Conservation (phyloP, 2,888 invertebrate species). For the Psylliodes chrysocephalus region DNA sequence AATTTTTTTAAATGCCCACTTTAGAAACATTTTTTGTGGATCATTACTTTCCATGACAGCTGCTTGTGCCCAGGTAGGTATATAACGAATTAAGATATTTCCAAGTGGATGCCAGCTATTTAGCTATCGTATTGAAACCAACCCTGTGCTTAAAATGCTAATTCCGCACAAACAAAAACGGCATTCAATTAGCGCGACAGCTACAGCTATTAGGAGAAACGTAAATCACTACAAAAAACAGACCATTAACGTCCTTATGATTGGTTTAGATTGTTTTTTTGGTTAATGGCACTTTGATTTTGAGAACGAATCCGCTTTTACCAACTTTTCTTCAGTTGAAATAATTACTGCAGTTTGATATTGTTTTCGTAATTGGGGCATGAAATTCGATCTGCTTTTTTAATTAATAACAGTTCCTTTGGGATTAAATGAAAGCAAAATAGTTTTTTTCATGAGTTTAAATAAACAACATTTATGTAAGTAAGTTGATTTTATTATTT, state of each 20-base stretch:
- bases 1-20: too few relatives aligned
- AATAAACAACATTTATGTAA: too few relatives aligned
- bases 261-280: constrained; percentile 39
- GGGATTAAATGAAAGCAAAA: too few relatives aligned
- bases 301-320: constrained; percentile 13
- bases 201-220: constrained; percentile 51
- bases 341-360: constrained; percentile 15
- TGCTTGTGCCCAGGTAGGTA: too few relatives aligned
- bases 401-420: neutral
- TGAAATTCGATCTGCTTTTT: neutral
- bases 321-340: constrained; percentile 8
- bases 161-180: constrained; percentile 56
- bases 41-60: too few relatives aligned
- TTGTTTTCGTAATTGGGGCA: constrained; percentile 8
- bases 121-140: neutral
- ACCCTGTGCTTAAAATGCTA: constrained; percentile 50
- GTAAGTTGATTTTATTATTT: too few relatives aligned
- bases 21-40: too few relatives aligned
- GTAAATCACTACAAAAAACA: constrained; percentile 50
- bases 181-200: constrained; percentile 56
- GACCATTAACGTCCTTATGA: constrained; percentile 47
- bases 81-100: too few relatives aligned
- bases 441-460: too few relatives aligned
- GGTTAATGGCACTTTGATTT: constrained; percentile 35
- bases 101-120: too few relatives aligned